A percentile compares a stretch with the other conserved stretches of the same genome.
These are phyloP conservation scores for Harpalus rufipes DNA, from an alignment of 2,888 invertebrate genomes.

Conservation along the genomic window DNA sequence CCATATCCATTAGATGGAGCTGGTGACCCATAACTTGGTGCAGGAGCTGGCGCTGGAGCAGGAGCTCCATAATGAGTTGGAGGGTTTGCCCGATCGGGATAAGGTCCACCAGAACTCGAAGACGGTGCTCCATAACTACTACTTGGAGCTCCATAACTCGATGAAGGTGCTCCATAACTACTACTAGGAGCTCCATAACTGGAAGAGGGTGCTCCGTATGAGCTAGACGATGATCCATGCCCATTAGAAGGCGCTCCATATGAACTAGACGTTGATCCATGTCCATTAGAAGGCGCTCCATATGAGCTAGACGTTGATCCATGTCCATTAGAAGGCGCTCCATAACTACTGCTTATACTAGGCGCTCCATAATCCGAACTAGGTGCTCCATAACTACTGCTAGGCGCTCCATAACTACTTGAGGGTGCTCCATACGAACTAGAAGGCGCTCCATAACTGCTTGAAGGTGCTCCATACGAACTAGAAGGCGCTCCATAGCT, in stretches of 20 bases:
- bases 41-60: slow-evolving; percentile 16
- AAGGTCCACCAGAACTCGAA: slow-evolving; percentile 50
- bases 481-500: slow-evolving; percentile 23
- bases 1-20: slow-evolving; percentile 44
- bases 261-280: not conserved
- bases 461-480: slow-evolving; percentile 54
- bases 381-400: slow-evolving; percentile 38
- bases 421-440: slow-evolving; percentile 27
- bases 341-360: slow-evolving; percentile 35
- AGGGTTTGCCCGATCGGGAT: slow-evolving; percentile 28
- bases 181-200: slow-evolving; percentile 39
- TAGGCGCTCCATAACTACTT: slow-evolving; percentile 44
- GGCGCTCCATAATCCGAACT: slow-evolving; percentile 10
- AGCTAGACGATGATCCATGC: slow-evolving; percentile 20
- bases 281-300: not conserved
- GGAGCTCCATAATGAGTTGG: slow-evolving; percentile 48
- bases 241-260: slow-evolving; percentile 27
- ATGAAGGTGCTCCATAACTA: slow-evolving; percentile 42
- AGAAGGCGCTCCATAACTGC: slow-evolving; percentile 27
- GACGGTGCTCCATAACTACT: slow-evolving; percentile 34
- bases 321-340: slow-evolving; percentile 6
- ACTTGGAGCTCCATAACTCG: slow-evolving; percentile 49
- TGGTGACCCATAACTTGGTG: slow-evolving; percentile 42
- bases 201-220: slow-evolving; percentile 47
- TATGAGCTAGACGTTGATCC: slow-evolving; percentile 30